These are phyloP conservation scores for Limonius californicus DNA, from an alignment of 1,140 invertebrate genomes.

Conservation along the genomic window DNA sequence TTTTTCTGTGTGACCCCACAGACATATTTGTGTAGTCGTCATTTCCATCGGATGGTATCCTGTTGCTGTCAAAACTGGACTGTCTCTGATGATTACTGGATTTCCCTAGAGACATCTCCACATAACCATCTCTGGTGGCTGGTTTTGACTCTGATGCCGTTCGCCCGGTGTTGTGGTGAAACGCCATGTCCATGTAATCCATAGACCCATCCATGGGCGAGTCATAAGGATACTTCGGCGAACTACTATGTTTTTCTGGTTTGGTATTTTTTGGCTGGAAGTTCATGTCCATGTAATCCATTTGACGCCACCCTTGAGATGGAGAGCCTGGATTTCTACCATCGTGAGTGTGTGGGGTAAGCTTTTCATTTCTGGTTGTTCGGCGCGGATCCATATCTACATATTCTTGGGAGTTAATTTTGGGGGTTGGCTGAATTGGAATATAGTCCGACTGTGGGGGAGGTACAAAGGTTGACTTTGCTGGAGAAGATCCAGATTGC, in stretches of 20 bases:
- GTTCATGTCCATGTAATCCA: conserved; percentile 49
- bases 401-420: conserved; percentile 10
- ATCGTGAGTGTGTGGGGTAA: too few species aligned
- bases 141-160: background rate
- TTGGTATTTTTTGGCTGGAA: conserved; percentile 26
- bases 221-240: conserved; percentile 16
- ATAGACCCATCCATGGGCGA: conserved; percentile 16
- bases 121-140: conserved; percentile 52
- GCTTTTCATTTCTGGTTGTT: background rate
- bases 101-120: conserved; percentile 55
- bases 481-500: conserved; percentile 35
- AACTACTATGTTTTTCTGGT: background rate
- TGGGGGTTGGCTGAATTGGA: background rate
- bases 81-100: conserved; percentile 30
- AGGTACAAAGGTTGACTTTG: conserved; percentile 3
- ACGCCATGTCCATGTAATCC: conserved; percentile 23
- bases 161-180: background rate
- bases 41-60: conserved; percentile 33
- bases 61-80: conserved; percentile 35
- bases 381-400: conserved; percentile 28
- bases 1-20: conserved; percentile 19
- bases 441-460: background rate
- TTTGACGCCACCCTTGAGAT: conserved; percentile 14
- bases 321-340: conserved; percentile 14
- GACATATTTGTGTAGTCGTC: conserved; percentile 48